Conservation (phyloP, 1,140 invertebrate species). For the Papilio xuthus region DNA sequence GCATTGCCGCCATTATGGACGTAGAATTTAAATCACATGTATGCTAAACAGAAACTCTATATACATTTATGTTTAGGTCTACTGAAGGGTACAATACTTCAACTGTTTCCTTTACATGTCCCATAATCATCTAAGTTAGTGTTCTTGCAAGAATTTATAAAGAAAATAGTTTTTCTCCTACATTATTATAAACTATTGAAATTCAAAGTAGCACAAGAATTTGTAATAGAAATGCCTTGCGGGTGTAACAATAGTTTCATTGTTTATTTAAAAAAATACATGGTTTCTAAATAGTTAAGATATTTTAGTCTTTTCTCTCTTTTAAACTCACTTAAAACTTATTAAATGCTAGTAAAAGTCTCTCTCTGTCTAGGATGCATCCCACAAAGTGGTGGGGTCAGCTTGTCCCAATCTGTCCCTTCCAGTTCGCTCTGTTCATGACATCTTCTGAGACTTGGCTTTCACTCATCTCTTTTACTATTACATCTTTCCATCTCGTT, state of each 20-base stretch:
- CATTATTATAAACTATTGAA: background rate
- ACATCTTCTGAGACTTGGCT: no score
- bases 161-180: background rate
- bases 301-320: background rate
- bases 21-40: slow-evolving; percentile 30
- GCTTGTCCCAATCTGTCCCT: no score
- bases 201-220: slow-evolving; percentile 26
- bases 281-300: background rate
- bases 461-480: no score
- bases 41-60: slow-evolving; percentile 16
- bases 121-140: background rate
- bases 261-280: slow-evolving; percentile 27
- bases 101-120: background rate
- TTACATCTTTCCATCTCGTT: no score
- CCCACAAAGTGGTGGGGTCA: no score
- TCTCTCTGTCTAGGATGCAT: no score
- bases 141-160: background rate
- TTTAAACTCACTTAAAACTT: background rate
- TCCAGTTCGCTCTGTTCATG: no score
- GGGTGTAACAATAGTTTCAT: slow-evolving; percentile 22
- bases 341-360: background rate
- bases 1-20: slow-evolving; percentile 29
- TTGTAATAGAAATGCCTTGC: background rate
- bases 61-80: background rate
- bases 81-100: background rate